These are phyloP conservation scores for Petaurus breviceps DNA, from an alignment of 2,113 vertebrate genomes.

Conservation along the genomic window DNA sequence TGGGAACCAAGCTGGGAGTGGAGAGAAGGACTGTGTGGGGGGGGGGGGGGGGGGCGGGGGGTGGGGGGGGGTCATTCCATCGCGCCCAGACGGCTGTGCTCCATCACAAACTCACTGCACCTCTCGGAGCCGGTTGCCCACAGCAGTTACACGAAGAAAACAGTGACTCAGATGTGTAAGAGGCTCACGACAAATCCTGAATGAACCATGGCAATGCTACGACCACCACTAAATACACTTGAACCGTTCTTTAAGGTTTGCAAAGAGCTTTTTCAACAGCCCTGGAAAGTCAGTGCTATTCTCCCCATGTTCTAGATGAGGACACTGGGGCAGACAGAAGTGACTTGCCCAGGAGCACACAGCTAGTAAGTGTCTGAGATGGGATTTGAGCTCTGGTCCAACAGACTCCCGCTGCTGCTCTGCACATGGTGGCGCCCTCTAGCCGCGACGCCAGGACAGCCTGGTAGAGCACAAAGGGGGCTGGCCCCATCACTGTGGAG, in stretches of 20 bases:
- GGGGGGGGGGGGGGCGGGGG: no score
- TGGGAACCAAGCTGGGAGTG: neutral
- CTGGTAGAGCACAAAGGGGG: neutral
- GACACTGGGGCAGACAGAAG: neutral
- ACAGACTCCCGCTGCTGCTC: rapidly evolving
- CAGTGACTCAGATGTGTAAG: neutral
- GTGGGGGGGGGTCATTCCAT: neutral
- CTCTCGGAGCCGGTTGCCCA: neutral
- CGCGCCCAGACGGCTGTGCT: neutral
- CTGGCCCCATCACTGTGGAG: neutral
- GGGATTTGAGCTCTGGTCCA: neutral
- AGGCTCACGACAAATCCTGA: neutral
- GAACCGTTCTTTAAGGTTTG: neutral
- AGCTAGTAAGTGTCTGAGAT: neutral
- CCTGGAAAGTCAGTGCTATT: neutral
- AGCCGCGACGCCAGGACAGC: neutral
- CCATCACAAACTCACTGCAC: neutral
- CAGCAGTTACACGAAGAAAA: neutral
- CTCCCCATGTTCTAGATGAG: neutral
- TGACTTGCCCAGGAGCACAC: neutral
- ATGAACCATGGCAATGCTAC: neutral
- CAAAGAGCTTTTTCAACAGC: neutral
- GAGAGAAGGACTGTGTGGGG: neutral
- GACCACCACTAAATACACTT: neutral
- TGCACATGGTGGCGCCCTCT: neutral